phyloP scores from a whole-genome alignment of 2,113 vertebrate genomes.

The Cyanocitta stelleri region DNA sequence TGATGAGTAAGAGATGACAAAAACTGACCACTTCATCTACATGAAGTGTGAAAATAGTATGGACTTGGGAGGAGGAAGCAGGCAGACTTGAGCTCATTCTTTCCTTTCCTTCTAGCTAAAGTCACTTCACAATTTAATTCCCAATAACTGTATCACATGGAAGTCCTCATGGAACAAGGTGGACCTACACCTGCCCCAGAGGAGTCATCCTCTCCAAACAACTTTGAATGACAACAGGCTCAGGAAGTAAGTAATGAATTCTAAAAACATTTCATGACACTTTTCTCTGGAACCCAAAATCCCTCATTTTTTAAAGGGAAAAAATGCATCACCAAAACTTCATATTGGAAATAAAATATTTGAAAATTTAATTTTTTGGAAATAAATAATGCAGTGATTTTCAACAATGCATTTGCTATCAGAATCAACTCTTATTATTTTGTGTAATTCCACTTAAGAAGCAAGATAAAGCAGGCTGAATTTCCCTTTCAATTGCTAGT shows the following conservation, averaged over 20 bases:
- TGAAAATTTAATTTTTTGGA: not conserved
- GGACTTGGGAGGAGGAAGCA: not conserved
- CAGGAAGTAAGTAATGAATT: not conserved
- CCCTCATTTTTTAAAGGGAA: not conserved
- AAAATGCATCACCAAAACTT: not conserved
- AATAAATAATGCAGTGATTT: not conserved
- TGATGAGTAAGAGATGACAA: not conserved
- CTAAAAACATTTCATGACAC: not conserved
- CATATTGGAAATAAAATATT: not conserved
- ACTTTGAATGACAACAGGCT: not conserved
- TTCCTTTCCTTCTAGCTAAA: not conserved
- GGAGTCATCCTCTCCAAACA: not conserved
- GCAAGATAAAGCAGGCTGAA: not conserved
- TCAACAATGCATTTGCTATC: not conserved
- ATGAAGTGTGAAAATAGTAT: not conserved
- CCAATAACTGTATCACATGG: not conserved
- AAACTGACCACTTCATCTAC: not conserved
- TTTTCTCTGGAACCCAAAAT: not conserved
- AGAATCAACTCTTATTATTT: not conserved
- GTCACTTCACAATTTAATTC: not conserved
- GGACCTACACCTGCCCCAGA: not conserved
- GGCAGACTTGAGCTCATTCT: not conserved
- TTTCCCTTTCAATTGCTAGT: not conserved
- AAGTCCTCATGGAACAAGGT: not conserved
- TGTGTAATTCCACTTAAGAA: not conserved